Base-by-base conservation (phyloP, 2,888 invertebrate species). In the Thyatira batis region DNA sequence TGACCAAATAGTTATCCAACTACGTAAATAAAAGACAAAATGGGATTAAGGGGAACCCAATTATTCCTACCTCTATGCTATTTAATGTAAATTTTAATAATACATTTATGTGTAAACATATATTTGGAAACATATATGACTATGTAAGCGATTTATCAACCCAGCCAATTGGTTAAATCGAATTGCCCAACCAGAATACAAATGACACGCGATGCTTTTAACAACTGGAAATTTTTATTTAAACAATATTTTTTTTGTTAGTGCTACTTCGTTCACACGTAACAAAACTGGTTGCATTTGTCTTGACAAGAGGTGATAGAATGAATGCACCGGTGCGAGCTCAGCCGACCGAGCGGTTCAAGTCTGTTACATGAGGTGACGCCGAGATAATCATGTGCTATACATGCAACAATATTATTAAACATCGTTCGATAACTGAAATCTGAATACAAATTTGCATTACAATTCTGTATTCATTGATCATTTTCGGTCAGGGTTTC, bases 151-250 rank as follows among this genome's bases (percentile, higher is more conserved):
- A 51, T 53, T 54, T 54, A 20, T 48, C 52, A 54, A 53, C 30
- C 52, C 8, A 52, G 54, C 28, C 53, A 60, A 61, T 67, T 73
- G 65, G 67, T 69, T 60, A 67, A 70, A 66, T 60, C 60, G 60
- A 48, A 70, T 79, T 80, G 66, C 69, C 52, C 53, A 73, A 79
- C 64, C 53, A 44, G 82, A 81, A 84, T 84, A 81, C 57, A 66
- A 85, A 84, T 84, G 81, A 82, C 86, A 86, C 83, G 87, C 86
- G 65, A 82, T 59, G 67, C 53, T 49, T 44, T 53, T 55, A 64
- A 55, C 28, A 25, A 52, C 63, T 51, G 27, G 54, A 48, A 67
- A 59, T 60, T 58, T 67, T 55, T 51, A 39, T 54, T 45, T 46
- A 55, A 49, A 54, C 44, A 6, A 48, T 56, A 61, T 63, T 64